Percentiles rank a stretch among this genome's conserved stretches.
phyloP scores from a whole-genome alignment of 2,113 vertebrate genomes.

The Rhagologus leucostigma region DNA sequence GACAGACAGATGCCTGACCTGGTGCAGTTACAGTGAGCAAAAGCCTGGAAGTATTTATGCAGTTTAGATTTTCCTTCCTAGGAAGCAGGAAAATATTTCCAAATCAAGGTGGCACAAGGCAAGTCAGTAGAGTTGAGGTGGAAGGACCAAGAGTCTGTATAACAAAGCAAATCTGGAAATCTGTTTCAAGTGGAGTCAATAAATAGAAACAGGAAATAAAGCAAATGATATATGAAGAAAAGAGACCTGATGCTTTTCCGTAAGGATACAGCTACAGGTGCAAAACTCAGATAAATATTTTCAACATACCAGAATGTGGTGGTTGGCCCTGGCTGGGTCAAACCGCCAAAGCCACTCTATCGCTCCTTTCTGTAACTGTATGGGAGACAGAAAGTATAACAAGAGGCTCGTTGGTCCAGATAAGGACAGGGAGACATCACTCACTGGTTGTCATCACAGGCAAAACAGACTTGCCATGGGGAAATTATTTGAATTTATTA shows the following conservation, averaged over 20 bases:
- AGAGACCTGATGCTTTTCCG: background rate
- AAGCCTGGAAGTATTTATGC: background rate
- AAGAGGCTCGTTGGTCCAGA: background rate
- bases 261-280: background rate
- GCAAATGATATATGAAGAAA: background rate
- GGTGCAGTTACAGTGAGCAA: background rate
- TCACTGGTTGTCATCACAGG: background rate
- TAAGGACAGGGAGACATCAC: background rate
- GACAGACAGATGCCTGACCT: background rate
- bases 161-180: background rate
- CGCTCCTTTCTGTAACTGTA: background rate
- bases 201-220: background rate
- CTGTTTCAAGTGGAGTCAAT: background rate
- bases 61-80: background rate
- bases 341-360: background rate
- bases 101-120: background rate
- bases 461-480: accelerated
- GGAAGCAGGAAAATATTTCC: background rate
- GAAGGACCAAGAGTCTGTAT: background rate
- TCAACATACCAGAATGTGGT: background rate
- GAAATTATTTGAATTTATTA: background rate
- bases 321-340: background rate
- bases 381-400: background rate
- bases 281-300: background rate
- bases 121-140: background rate